These are phyloP conservation scores for Sarcophaga bullata DNA, from an alignment of 1,140 invertebrate species.

Conservation along the genomic window DNA sequence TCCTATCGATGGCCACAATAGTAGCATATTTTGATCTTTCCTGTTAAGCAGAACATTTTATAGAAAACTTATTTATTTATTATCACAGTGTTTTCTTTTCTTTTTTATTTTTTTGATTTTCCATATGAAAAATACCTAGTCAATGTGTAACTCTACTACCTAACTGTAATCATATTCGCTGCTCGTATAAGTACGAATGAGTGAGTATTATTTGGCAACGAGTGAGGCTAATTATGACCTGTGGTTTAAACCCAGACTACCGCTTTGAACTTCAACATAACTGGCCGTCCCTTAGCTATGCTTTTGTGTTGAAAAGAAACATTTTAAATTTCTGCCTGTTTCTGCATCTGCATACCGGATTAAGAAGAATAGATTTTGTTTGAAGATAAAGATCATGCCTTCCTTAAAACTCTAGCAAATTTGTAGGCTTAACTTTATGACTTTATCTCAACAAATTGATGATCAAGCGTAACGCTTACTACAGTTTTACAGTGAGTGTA, in stretches of 20 bases:
- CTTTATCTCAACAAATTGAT: slow-evolving; percentile 33
- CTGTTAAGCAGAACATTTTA: slow-evolving; percentile 62
- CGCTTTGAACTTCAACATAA: not conserved
- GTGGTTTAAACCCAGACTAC: slow-evolving; percentile 42
- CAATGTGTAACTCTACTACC: no score
- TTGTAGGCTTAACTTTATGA: slow-evolving; percentile 34
- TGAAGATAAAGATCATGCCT: slow-evolving; percentile 31
- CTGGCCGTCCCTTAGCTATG: no score
- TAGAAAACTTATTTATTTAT: slow-evolving; percentile 49
- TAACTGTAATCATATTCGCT: no score
- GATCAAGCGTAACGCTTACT: slow-evolving; percentile 41
- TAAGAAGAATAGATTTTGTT: no score
- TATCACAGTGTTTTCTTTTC: slow-evolving; percentile 36
- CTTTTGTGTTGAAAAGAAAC: no score
- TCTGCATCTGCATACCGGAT: no score
- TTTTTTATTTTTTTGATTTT: no score
- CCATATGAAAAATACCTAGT: no score
- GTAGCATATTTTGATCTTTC: slow-evolving; percentile 61
- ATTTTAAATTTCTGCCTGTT: no score
- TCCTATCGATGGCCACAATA: slow-evolving; percentile 58
- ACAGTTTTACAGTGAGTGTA: slow-evolving; percentile 7
- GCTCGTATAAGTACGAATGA: not conserved
- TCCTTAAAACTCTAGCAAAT: slow-evolving; percentile 29
- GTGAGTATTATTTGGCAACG: not conserved
- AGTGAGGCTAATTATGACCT: slow-evolving; percentile 36